Evolutionary conservation across 2,797 vertebrate genomes (phyloP), one percentile per base, ranked within the genome.

Genomic region (Tangara arthus): DNA sequence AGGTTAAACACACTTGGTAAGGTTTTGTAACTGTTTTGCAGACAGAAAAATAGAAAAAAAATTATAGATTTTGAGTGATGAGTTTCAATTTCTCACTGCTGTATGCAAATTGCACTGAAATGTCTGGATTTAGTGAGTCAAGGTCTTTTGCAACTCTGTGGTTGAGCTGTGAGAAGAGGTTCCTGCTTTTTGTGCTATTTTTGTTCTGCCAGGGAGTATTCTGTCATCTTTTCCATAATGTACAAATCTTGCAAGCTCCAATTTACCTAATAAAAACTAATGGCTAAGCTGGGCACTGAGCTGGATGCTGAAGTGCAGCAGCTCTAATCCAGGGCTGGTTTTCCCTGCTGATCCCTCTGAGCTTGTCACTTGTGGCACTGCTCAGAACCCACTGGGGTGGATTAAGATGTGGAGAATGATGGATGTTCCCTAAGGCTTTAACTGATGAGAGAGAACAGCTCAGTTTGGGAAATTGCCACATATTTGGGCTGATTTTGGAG

Each of bases 121-220:
- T 20, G 32, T 82, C 70, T 92, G 87, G 72, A 60, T 92, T 88
- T 70, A 77, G 22, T 83, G 82, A 95, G 64, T 90, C 88, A 93
- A 68, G 19, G 57, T 80, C 79, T 95, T 88, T 75, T 71, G 70
- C 66, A 95, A 60, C 27, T 71, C 53, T 90, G 78, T 57, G 81
- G 78, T 80, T 93, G 72, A 85, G n/a, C 49, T 1, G 3, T 87
- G 65, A 90, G 76, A 85, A 94, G 65, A 81, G 23, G 78, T 78
- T 94, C 26, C 61, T 77, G 30, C 44, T 82, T 91, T 85, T 56
- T 85, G 65, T 60, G 23, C 50, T 89, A 44, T 82, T 94, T 92
- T 59, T 80, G 10, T 80, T 85, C 39, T 59, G 32, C 35, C 1
- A 4, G 24, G 34, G 28, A 52, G 37, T 22, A 22, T 57, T 88